Evolutionary conservation across 2,113 vertebrate genomes (phyloP).

Genomic region (Albula glossodonta): DNA sequence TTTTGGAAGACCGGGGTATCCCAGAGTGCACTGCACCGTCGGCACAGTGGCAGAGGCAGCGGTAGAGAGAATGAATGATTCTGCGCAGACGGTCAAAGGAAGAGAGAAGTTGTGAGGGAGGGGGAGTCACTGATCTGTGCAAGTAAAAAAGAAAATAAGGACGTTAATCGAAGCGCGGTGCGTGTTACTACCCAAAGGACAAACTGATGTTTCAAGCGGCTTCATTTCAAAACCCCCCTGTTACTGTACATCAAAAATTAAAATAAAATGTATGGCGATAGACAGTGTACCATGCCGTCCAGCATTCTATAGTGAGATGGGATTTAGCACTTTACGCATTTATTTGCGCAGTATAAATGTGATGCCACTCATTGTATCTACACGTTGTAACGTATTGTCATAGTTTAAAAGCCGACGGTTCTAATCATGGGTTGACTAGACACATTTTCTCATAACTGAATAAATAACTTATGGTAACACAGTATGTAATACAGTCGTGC

Average conservation of each 20-base stretch:
- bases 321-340: too few species aligned
- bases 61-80: background rate
- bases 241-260: background rate
- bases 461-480: too few species aligned
- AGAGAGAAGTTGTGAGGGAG: background rate
- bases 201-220: background rate
- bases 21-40: conserved; percentile 13
- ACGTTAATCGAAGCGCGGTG: background rate
- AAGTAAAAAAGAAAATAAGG: background rate
- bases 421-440: too few species aligned
- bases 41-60: background rate
- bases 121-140: background rate
- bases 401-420: too few species aligned
- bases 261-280: background rate
- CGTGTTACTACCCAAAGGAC: background rate
- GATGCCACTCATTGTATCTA: too few species aligned
- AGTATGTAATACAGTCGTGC: too few species aligned
- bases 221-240: background rate
- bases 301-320: too few species aligned
- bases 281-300: too few species aligned
- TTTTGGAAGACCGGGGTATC: conserved; percentile 29
- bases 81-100: background rate
- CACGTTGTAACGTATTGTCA: too few species aligned
- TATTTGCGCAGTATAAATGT: too few species aligned
- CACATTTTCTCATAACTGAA: too few species aligned